phyloP scores from a whole-genome alignment of 2,888 invertebrate genomes.

The Acleris sparsana region DNA sequence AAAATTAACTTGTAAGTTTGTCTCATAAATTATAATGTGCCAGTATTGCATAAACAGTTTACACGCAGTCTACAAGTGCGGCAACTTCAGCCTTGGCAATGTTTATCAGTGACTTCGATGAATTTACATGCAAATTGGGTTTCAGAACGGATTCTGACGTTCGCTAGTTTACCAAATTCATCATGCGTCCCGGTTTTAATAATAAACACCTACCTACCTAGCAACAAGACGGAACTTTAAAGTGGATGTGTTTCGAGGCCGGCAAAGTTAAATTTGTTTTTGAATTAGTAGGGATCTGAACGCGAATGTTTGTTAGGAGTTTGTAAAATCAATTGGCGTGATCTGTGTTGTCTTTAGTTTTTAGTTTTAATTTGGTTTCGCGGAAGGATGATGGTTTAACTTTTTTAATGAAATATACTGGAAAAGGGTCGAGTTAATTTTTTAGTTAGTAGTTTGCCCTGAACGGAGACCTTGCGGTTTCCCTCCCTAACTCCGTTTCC shows the following conservation, averaged over 20 bases:
- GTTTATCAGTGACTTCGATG: slow-evolving; percentile 74
- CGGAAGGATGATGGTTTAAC: too few relatives aligned
- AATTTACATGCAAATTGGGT: slow-evolving; percentile 80
- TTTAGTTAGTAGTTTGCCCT: too few relatives aligned
- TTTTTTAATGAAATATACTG: too few relatives aligned
- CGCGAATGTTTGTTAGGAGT: slow-evolving; percentile 33
- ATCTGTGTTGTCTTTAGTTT: slow-evolving; percentile 33
- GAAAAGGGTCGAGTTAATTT: too few relatives aligned
- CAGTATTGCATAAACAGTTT: slow-evolving; percentile 30
- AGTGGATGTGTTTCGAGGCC: neutral
- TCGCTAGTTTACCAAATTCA: slow-evolving; percentile 65
- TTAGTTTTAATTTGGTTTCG: slow-evolving; percentile 22
- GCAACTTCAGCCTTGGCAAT: slow-evolving; percentile 60
- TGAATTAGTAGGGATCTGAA: slow-evolving; percentile 51
- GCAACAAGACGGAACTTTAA: slow-evolving; percentile 38
- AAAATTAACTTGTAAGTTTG: slow-evolving; percentile 1
- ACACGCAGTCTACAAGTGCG: slow-evolving; percentile 25
- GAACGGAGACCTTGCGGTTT: too few relatives aligned
- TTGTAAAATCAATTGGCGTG: slow-evolving; percentile 34
- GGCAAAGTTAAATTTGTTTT: slow-evolving; percentile 44
- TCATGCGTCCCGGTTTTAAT: neutral
- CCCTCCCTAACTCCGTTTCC: too few relatives aligned
- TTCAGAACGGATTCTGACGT: slow-evolving; percentile 69
- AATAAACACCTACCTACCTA: slow-evolving; percentile 14
- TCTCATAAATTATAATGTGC: slow-evolving; percentile 14